Percentiles rank a stretch among this genome's conserved stretches.
phyloP scores from a whole-genome alignment of 2,113 vertebrate genomes.

The Sorex fumeus region DNA sequence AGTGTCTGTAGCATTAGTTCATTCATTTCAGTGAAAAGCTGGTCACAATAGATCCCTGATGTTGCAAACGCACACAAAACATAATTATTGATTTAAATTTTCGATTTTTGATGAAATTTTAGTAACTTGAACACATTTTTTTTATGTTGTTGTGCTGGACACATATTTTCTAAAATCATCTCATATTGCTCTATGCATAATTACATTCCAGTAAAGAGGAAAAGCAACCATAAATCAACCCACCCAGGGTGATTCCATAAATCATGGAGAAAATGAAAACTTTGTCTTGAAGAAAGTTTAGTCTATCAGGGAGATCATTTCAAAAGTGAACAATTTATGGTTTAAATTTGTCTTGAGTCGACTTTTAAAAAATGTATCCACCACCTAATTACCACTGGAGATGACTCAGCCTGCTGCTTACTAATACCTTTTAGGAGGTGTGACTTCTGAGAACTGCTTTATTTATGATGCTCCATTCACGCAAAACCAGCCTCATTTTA shows the following conservation, averaged over 20 bases:
- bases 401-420: constrained; percentile 15
- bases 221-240: constrained; percentile 59
- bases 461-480: not conserved
- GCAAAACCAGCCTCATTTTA: not conserved
- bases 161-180: constrained; percentile 59
- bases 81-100: not conserved
- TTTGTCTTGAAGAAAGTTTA: constrained; percentile 59
- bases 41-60: not conserved
- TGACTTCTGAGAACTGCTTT: constrained; percentile 18
- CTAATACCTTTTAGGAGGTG: constrained; percentile 17
- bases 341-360: not conserved
- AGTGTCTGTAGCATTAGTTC: not conserved
- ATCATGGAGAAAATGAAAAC: not conserved
- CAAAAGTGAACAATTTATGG: constrained; percentile 59
- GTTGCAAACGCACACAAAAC: not conserved
- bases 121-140: not conserved
- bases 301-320: constrained; percentile 53
- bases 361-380: constrained; percentile 41
- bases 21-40: constrained; percentile 17
- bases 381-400: constrained; percentile 60
- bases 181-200: not conserved
- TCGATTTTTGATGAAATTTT: constrained; percentile 24
- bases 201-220: constrained; percentile 56
- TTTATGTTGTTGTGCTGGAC: constrained; percentile 24
- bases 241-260: constrained; percentile 52